These are phyloP conservation scores for Cerastoderma edule DNA, from an alignment of 2,888 invertebrate species.

Conservation along the genomic window DNA sequence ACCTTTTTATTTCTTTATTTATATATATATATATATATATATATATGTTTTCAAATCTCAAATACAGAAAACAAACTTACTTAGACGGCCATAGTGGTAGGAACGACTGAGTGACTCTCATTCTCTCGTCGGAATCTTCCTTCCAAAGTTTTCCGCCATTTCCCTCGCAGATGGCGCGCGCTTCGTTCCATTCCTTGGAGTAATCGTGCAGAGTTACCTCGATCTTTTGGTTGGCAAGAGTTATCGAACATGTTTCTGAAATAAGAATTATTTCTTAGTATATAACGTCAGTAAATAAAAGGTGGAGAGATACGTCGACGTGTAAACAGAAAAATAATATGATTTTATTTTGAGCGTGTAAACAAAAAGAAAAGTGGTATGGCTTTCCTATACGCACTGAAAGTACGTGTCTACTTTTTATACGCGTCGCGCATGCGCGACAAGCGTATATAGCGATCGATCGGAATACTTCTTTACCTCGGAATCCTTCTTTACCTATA, in stretches of 20 bases:
- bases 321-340: too few species aligned
- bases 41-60: too few species aligned
- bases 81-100: background rate
- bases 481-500: too few species aligned
- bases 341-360: background rate
- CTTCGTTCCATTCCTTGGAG: constrained; percentile 34
- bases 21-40: too few species aligned
- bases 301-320: background rate
- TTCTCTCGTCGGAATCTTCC: constrained; percentile 29
- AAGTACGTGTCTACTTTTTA: background rate
- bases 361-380: background rate
- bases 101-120: constrained; percentile 3
- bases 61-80: background rate
- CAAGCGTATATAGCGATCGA: too few species aligned
- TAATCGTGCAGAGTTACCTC: constrained; percentile 36
- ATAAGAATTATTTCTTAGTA: background rate
- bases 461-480: too few species aligned
- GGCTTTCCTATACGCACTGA: background rate
- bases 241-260: constrained; percentile 29
- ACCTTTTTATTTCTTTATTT: too few species aligned
- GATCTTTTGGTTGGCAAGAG: constrained; percentile 19
- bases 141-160: constrained; percentile 23
- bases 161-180: constrained; percentile 20
- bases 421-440: background rate
- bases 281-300: background rate